Base-by-base conservation (phyloP, 2,797 vertebrate species). In the Natrix natrix region DNA sequence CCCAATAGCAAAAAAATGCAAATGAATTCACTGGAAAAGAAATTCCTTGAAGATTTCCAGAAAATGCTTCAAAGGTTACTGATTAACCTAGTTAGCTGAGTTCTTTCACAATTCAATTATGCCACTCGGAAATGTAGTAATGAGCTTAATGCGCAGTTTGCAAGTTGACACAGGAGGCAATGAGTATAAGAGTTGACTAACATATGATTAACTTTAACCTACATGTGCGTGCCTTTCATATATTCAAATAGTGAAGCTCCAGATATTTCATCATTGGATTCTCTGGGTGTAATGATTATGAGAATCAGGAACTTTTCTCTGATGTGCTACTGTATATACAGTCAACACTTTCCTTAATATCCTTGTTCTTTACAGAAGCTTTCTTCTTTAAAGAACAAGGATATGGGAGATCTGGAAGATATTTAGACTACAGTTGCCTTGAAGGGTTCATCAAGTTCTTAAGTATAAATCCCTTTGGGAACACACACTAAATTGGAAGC, bases 31-130 rank as follows among this genome's bases (percentile, higher is more conserved):
- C 57, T 92, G 94, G 88, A 94, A 94, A 95, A 88, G 89, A 66
- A 28, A 20, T n/a, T 56, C 69, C 91, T 93, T 0, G 0, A 14
- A 26, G 92, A 91, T 55, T 92, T 92, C 88, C 32, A 93, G 90
- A 93, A 96, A 95, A 93, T 96, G 95, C 57, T 92, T 96, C 94
- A 92, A 92, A 93, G 66, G 52, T 95, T 91, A 56, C 74, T 91
- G 86, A 95, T 91, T 89, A 94, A 93, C 55, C 26, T 86, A 24
- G 69, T 90, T 74, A 13, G 17, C 2, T 48, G 43, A 83, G 8
- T 90, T 83, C 90, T 91, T 43, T 95, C 26, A 48, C 37, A 43
- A 93, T 95, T 90, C 56, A 57, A 5, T 92, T 56, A 5, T 43
- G 95, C 69, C 78, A 12, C 69, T 88, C 7, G 54, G 0, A 89